Percentiles rank a stretch among this genome's conserved stretches.
Evolutionary conservation across 2,113 vertebrate genomes (phyloP).

Genomic region (Syrrhaptes paradoxus): DNA sequence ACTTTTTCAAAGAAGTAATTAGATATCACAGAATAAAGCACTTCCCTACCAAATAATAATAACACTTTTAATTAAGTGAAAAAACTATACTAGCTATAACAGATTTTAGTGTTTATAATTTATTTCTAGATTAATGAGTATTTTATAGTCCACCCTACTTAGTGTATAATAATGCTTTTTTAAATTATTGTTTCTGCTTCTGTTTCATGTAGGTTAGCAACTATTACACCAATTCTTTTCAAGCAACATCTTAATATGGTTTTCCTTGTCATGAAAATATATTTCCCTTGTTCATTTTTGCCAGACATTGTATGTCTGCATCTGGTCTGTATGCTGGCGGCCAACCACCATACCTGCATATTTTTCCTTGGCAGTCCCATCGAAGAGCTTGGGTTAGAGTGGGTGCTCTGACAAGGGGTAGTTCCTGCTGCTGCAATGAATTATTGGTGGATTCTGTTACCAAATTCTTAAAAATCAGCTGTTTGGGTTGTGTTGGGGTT

Average conservation of each 20-base stretch:
- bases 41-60: not conserved
- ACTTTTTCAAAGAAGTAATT: constrained; percentile 19
- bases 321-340: not conserved
- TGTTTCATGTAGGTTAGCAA: not conserved
- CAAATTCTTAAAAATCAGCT: not conserved
- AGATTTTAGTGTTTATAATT: not conserved
- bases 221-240: not conserved
- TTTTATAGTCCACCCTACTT: not conserved
- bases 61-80: constrained; percentile 4
- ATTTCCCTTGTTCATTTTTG: not conserved
- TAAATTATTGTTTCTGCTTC: not conserved
- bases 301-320: not conserved
- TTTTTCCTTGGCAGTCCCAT: not conserved
- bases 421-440: not conserved
- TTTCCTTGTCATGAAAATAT: not conserved
- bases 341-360: not conserved
- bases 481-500: too few relatives aligned
- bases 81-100: not conserved
- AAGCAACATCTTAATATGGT: not conserved
- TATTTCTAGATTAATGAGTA: not conserved
- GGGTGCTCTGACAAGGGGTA: not conserved
- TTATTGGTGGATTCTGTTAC: not conserved
- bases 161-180: not conserved
- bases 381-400: rapidly evolving
- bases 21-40: not conserved